Evolutionary conservation across 1,140 invertebrate species (phyloP).

Genomic region (Calliphora vicina): DNA sequence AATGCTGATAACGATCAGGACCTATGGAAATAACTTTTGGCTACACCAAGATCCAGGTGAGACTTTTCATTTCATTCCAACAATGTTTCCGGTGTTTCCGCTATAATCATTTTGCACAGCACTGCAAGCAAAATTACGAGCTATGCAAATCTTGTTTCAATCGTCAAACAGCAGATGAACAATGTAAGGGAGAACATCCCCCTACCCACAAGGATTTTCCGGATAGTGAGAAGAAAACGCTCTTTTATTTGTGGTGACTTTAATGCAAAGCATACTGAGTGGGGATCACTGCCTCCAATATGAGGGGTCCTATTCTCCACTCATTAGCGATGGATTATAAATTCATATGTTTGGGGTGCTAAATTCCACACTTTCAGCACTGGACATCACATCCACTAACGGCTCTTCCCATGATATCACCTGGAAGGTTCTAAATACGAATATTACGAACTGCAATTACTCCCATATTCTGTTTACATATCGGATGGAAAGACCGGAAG

Average conservation of each 20-base stretch:
- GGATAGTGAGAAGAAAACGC: not conserved
- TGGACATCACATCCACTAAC: too few species aligned
- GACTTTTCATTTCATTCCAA: not conserved
- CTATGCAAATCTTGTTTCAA: not conserved
- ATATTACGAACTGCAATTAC: too few species aligned
- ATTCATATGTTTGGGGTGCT: too few species aligned
- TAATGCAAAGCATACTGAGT: not conserved
- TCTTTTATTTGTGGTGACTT: not conserved
- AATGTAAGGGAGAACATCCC: not conserved
- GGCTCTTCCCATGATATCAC: too few species aligned
- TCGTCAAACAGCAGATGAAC: not conserved
- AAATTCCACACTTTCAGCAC: too few species aligned
- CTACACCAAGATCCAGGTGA: not conserved
- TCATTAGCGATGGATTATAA: too few species aligned
- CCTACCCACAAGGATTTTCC: not conserved
- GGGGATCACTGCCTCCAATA: too few species aligned
- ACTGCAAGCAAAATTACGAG: not conserved
- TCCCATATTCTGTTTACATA: too few species aligned
- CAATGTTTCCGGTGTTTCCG: not conserved
- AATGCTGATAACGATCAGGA: not conserved
- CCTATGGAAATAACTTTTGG: not conserved
- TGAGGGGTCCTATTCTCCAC: too few species aligned
- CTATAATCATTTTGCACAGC: not conserved
- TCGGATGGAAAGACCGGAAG: too few species aligned
- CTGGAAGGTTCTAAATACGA: too few species aligned